Percentiles rank a stretch among this genome's conserved stretches.
phyloP scores from a whole-genome alignment of 2,888 invertebrate species.

The Drosophila pseudotakahashii region DNA sequence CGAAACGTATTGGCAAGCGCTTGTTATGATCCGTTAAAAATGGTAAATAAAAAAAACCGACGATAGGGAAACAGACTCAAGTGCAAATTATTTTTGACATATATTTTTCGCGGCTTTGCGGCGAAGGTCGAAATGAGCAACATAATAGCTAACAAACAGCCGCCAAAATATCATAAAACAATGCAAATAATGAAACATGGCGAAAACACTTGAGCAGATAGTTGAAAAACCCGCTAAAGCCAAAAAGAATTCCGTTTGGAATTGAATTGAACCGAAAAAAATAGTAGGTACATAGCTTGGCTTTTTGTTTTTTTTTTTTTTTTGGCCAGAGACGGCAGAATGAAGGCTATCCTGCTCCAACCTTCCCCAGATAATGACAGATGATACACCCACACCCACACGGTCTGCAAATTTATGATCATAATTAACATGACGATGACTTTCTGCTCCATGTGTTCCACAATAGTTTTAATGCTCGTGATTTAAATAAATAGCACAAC shows the following conservation, averaged over 20 bases:
- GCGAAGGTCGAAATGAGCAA: conserved; percentile 57
- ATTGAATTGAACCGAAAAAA: conserved; percentile 11
- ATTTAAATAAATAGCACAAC: conserved; percentile 49
- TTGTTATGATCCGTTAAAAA: conserved; percentile 23
- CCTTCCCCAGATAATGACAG: conserved; percentile 39
- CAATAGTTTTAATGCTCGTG: conserved; percentile 47
- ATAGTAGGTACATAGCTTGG: background rate
- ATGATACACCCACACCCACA: conserved; percentile 28
- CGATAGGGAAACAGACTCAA: conserved; percentile 41
- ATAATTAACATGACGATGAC: conserved; percentile 51
- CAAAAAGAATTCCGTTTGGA: conserved; percentile 17
- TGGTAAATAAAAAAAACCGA: background rate
- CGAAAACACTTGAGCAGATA: conserved; percentile 52
- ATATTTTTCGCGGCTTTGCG: conserved; percentile 60
- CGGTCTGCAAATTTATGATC: conserved; percentile 36
- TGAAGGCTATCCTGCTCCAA: conserved; percentile 38
- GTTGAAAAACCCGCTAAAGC: conserved; percentile 47
- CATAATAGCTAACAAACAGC: conserved; percentile 34
- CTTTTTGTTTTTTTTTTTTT: background rate
- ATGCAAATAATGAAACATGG: conserved; percentile 45
- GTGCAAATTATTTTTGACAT: conserved; percentile 63
- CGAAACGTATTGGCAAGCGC: conserved; percentile 16
- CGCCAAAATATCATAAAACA: conserved; percentile 46
- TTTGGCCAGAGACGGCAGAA: conserved; percentile 23
- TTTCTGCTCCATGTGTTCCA: conserved; percentile 47